Percentiles rank a stretch among this genome's conserved stretches.
Evolutionary conservation across 2,888 invertebrate species (phyloP).

Genomic region (Idaea dimidiata): DNA sequence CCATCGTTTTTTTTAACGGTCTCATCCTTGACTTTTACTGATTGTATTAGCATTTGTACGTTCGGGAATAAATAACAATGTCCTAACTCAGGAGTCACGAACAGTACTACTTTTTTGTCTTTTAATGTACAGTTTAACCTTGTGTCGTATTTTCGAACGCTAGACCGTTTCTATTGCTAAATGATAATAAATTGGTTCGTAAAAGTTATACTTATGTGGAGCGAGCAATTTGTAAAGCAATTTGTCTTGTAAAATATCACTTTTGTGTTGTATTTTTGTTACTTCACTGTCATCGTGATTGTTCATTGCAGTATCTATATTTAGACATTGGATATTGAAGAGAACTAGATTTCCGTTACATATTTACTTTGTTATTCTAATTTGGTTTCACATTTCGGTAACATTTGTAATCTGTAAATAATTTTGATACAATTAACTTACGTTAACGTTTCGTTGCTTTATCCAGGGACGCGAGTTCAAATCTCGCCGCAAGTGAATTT

Average conservation of each 20-base stretch:
- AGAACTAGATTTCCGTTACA: slow-evolving; percentile 26
- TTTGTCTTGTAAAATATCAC: slow-evolving; percentile 33
- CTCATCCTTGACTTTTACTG: slow-evolving; percentile 52
- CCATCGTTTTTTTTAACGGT: slow-evolving; percentile 40
- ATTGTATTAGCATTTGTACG: slow-evolving; percentile 56
- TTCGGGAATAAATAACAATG: slow-evolving; percentile 45
- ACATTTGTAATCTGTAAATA: neutral
- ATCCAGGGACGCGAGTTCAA: no score
- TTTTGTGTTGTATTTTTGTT: slow-evolving; percentile 30
- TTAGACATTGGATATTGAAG: slow-evolving; percentile 22
- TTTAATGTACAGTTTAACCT: slow-evolving; percentile 51
- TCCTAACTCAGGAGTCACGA: slow-evolving; percentile 59
- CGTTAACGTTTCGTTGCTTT: no score
- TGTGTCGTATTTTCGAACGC: slow-evolving; percentile 37
- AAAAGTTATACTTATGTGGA: slow-evolving; percentile 28
- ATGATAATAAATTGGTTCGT: slow-evolving; percentile 34
- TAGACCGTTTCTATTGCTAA: slow-evolving; percentile 31
- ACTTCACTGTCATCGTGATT: slow-evolving; percentile 25
- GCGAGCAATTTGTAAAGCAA: slow-evolving; percentile 29
- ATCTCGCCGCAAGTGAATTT: no score
- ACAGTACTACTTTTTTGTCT: slow-evolving; percentile 41
- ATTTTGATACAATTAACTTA: no score
- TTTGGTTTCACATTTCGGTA: slow-evolving; percentile 10
- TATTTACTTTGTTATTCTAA: slow-evolving; percentile 12
- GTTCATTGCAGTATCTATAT: slow-evolving; percentile 25